Base-by-base conservation (phyloP, 2,113 vertebrate genomes). In the Crotalus horridus region DNA sequence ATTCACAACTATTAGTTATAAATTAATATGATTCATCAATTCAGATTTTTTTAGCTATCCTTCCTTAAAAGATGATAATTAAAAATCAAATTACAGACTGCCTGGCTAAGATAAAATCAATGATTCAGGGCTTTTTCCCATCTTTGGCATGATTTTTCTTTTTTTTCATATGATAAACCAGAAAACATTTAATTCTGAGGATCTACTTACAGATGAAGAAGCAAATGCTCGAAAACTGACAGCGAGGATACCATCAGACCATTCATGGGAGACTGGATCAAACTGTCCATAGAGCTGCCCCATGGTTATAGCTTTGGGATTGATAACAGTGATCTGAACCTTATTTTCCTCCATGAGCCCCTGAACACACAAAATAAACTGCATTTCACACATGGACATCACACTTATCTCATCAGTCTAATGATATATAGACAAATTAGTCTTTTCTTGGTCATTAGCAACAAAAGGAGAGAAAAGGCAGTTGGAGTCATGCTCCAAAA, bases 241-340 rank as follows among this genome's bases (percentile, higher is more conserved):
- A 1, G 99, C 98, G 0, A 99, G 97, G 95, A 99, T 93, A 11
- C 98, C 98, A 54, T 99, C 98, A 0, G 98, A 99, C 99, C 99
- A 99, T 92, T 99, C 99, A 10, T 99, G 99, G 55, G 99, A 99
- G 43, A 99, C 97, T 0, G 97, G 96, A 59, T 99, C 98, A 94
- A 99, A 99, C 59, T 99, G 98, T 26, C 98, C 98, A 0, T 99
- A 99, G 2, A 99, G 98, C 91, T 99, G 98, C 6, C 98, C 99
- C 98, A 99, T 99, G 92, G 98, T 99, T 95, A 99, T 96, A 53
- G 99, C 98, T 96, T 99, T 99, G 0, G 99, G 99, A 92, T 99
- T 99, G 93, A 99, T 97, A 21, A 99, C 98, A 51, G 98, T 98
- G 92, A 99, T 98, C 93, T 98, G 98, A 89, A 99, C 99, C 90